phyloP scores from a whole-genome alignment of 2,113 vertebrate species.

The Eurystomus gularis region DNA sequence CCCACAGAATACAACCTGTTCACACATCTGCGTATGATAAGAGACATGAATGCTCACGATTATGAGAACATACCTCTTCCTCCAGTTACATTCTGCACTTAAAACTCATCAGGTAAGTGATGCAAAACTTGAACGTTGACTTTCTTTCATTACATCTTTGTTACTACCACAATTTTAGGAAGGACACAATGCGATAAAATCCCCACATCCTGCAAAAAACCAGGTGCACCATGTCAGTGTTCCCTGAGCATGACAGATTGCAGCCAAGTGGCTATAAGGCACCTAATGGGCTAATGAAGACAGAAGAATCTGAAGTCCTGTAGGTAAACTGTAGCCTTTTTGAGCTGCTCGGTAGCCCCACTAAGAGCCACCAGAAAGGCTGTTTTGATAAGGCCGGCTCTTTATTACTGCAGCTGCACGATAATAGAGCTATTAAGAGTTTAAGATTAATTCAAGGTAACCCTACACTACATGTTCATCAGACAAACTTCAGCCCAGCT shows the following conservation, averaged over 20 bases:
- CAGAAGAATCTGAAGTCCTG: not conserved
- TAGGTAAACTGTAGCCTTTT: not conserved
- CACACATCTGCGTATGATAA: fast-evolving
- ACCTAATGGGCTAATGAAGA: not conserved
- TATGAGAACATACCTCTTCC: not conserved
- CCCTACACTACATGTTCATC: not conserved
- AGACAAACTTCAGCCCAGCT: not conserved
- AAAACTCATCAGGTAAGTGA: not conserved
- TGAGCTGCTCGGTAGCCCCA: not conserved
- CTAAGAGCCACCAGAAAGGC: not conserved
- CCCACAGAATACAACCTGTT: not conserved
- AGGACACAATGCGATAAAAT: not conserved
- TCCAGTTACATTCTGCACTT: not conserved
- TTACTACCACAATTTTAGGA: not conserved
- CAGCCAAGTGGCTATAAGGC: not conserved
- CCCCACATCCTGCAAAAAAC: not conserved
- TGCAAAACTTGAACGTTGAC: not conserved
- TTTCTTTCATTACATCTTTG: not conserved
- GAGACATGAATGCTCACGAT: not conserved
- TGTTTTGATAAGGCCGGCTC: not conserved
- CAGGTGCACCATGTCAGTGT: not conserved
- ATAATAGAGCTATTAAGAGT: not conserved
- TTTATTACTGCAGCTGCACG: not conserved
- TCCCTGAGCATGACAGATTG: not conserved
- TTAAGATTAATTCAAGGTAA: not conserved